Conservation (phyloP, 2,797 vertebrate genomes). For the Threskiornis aethiopicus region DNA sequence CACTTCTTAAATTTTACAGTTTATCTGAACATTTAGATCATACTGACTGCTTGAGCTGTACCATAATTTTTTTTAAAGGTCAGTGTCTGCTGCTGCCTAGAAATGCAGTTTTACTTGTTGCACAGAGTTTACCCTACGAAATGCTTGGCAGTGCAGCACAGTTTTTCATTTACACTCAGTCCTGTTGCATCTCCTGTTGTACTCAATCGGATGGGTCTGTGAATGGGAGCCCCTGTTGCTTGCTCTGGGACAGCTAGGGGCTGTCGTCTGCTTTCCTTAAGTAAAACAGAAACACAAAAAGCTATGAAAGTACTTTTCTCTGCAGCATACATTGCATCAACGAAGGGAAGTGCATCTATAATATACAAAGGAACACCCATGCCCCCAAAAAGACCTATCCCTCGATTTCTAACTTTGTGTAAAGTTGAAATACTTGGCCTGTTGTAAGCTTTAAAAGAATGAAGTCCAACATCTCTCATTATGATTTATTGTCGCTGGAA, state of each 20-base stretch:
- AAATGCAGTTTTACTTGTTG: neutral
- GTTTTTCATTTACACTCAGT: neutral
- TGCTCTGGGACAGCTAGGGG: neutral
- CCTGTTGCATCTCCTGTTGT: accelerated
- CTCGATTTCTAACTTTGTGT: neutral
- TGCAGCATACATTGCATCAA: neutral
- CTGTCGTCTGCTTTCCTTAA: neutral
- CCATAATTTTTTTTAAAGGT: neutral
- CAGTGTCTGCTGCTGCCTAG: neutral
- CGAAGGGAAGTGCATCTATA: neutral
- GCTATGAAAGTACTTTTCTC: neutral
- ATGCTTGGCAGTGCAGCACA: neutral
- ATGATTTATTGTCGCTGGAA: constrained; percentile 14
- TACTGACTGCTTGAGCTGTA: neutral
- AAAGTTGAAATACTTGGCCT: neutral
- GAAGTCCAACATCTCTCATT: neutral
- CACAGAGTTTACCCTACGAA: neutral
- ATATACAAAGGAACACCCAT: neutral
- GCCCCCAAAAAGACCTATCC: neutral
- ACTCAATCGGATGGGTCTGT: accelerated
- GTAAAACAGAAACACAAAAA: neutral
- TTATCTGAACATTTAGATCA: neutral
- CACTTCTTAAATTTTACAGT: neutral
- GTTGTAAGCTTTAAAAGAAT: neutral
- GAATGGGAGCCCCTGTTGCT: neutral